A percentile compares a stretch with the other conserved stretches of the same genome.
Evolutionary conservation across 2,113 vertebrate genomes (phyloP).

Genomic region (Phocoena phocoena): DNA sequence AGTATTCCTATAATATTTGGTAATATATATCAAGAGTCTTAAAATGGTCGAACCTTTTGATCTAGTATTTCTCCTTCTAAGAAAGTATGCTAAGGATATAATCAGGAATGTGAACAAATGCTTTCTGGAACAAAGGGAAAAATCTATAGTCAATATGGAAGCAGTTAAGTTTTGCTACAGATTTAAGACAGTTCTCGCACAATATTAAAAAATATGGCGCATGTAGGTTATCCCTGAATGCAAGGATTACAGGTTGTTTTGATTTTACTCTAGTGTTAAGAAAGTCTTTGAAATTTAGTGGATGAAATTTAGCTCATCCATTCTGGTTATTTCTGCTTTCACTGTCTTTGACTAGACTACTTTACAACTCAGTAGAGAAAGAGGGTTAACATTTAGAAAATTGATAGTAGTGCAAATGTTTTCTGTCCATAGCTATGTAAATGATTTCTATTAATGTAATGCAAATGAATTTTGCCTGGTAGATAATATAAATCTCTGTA

Average conservation of each 20-base stretch:
- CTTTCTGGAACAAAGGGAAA: constrained; percentile 27
- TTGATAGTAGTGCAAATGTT: not conserved
- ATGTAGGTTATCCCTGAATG: not conserved
- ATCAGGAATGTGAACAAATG: constrained; percentile 15
- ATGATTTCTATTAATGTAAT: not conserved
- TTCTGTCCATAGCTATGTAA: not conserved
- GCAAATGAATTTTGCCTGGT: constrained; percentile 39
- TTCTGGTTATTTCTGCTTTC: not conserved
- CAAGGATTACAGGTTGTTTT: not conserved
- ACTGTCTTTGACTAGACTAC: constrained; percentile 1
- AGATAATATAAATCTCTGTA: constrained; percentile 35
- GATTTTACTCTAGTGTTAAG: not conserved
- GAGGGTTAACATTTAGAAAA: constrained; percentile 11
- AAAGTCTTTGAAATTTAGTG: constrained; percentile 33
- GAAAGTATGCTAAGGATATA: constrained; percentile 50
- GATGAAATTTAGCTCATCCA: not conserved
- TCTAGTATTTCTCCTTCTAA: constrained; percentile 9
- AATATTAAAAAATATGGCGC: constrained; percentile 9
- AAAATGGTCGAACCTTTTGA: not conserved
- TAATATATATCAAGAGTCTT: constrained; percentile 1
- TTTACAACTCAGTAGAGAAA: not conserved
- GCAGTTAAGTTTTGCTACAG: not conserved
- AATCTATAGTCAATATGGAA: constrained; percentile 13
- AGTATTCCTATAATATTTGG: constrained; percentile 18
- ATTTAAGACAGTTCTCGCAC: not conserved